Evolutionary conservation across 2,797 vertebrate species (phyloP), one percentile per base, ranked within the genome.

Genomic region (Chaenodraco wilsoni): DNA sequence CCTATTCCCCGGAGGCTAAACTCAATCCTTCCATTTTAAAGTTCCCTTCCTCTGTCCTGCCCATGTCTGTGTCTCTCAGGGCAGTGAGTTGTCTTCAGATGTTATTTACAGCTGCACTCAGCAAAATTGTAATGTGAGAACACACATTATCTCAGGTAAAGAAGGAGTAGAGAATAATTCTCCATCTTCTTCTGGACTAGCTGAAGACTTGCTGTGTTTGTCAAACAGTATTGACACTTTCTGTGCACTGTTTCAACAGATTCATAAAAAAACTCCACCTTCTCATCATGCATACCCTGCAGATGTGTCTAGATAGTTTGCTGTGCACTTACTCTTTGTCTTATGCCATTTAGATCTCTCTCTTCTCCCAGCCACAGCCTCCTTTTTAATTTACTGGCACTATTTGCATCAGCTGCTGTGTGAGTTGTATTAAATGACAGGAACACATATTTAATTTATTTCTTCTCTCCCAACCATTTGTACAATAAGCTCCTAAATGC

Each of bases 1-100:
- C 62, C 72, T 41, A 11, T 56, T 82, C 71, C 62, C 71, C 1
- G 33, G 49, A 41, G 63, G 61, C 57, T 57, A 4, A 21, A 49
- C 46, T 59, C 33, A 71, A 16, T 66, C 60, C 3, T 4, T 67
- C 45, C 44, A 19, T 55, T 59, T 45, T 61, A 44, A 56, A 61
- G 31, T 56, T 19, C 41, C 27, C 57, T 43, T 52, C 54, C 14
- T 41, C 19, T 51, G 17, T 54, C 61, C 40, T 15, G 31, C 63
- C 57, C 37, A 1, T 37, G 11, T 58, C 54, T 40, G 48, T 13
- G 2, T 49, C 57, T 50, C 16, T 57, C 51, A 62, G 23, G 51
- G 40, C 55, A 19, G 31, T 1, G 4, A 43, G 54, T n/a, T 9
- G 3, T 23, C n/a, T 64, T 65, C 40, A 23, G 51, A 46, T 46